phyloP scores from a whole-genome alignment of 2,797 vertebrate species.

The Betta splendens region DNA sequence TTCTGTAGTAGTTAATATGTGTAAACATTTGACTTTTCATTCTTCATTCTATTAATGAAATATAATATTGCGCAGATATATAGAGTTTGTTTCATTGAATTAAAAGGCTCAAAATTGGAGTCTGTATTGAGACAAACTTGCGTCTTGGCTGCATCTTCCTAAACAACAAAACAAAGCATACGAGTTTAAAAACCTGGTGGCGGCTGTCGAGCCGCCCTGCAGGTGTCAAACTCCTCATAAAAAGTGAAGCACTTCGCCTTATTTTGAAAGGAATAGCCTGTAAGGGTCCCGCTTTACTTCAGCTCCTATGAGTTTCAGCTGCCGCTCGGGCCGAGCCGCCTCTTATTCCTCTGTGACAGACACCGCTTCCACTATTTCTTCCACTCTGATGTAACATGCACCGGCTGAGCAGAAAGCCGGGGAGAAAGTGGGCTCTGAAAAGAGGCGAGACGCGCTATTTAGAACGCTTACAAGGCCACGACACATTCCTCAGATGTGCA shows the following conservation, averaged over 20 bases:
- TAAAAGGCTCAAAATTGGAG: background rate
- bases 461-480: conserved; percentile 37
- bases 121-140: too few species aligned
- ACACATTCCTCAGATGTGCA: conserved; percentile 53
- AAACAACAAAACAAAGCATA: background rate
- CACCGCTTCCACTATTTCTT: conserved; percentile 17
- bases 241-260: conserved; percentile 13
- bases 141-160: background rate
- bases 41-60: too few species aligned
- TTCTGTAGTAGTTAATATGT: too few species aligned
- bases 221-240: background rate
- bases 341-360: conserved; percentile 23
- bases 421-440: conserved; percentile 32
- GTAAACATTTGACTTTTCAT: too few species aligned
- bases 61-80: too few species aligned
- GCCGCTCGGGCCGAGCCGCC: background rate
- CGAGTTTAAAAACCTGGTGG: background rate
- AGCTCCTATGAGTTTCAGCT: conserved; percentile 1
- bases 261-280: conserved; percentile 14
- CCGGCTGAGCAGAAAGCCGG: conserved; percentile 19
- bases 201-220: background rate
- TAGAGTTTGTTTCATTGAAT: too few species aligned
- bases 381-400: conserved; percentile 37
- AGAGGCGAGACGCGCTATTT: conserved; percentile 39
- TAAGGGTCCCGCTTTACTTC: conserved; percentile 14